phyloP scores from a whole-genome alignment of 2,113 vertebrate genomes.

The Peromyscus leucopus region DNA sequence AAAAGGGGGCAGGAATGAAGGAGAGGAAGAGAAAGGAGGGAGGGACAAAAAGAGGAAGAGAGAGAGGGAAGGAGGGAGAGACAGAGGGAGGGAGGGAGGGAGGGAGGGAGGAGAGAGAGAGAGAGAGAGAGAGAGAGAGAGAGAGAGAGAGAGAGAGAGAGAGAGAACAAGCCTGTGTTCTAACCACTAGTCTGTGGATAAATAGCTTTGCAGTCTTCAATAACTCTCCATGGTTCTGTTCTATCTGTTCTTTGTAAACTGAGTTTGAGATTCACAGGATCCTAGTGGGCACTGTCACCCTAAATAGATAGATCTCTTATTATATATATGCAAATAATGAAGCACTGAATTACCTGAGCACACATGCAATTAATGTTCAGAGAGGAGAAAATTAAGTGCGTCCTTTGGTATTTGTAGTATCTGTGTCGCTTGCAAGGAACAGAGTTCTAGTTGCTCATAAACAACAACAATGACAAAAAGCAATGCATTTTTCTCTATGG shows the following conservation, averaged over 20 bases:
- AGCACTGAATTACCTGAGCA: neutral
- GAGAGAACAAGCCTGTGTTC: neutral
- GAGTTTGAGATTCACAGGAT: neutral
- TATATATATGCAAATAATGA: conserved; percentile 37
- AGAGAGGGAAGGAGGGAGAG: neutral
- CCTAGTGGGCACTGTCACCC: neutral
- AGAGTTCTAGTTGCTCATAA: neutral
- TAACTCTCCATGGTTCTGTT: neutral
- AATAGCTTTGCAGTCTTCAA: neutral
- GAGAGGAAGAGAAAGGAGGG: neutral
- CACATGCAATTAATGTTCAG: neutral
- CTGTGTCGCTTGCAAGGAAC: neutral
- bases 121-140: neutral
- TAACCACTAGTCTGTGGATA: neutral
- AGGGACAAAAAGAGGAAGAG: neutral
- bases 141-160: neutral
- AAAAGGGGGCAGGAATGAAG: neutral
- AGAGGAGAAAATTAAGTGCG: neutral
- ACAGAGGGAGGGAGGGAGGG: neutral
- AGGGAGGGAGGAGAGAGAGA: neutral
- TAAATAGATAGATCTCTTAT: conserved; percentile 17
- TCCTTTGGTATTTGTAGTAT: neutral
- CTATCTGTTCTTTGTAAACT: neutral
- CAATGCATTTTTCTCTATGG: neutral
- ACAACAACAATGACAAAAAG: neutral